These are phyloP conservation scores for Eupithecia subfuscata DNA, from an alignment of 2,888 invertebrate genomes.

Conservation along the genomic window DNA sequence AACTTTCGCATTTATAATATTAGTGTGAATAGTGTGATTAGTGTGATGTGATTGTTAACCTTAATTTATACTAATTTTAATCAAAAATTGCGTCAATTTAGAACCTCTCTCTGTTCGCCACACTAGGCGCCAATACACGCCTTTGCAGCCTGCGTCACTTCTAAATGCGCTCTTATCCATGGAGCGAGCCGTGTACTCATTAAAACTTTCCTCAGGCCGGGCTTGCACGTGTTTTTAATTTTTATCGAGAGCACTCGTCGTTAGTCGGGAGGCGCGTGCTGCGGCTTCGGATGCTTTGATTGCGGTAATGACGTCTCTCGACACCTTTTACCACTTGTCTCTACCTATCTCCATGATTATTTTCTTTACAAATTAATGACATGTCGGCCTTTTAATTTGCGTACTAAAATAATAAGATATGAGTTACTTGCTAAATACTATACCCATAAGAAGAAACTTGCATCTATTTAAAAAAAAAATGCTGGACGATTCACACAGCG, in stretches of 20 bases:
- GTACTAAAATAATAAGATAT: conserved; percentile 42
- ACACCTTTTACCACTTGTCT: conserved; percentile 68
- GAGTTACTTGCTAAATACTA: background rate
- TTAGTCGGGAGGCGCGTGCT: conserved; percentile 67
- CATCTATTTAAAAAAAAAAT: too few species aligned
- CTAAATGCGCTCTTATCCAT: conserved; percentile 46
- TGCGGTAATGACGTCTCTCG: conserved; percentile 82
- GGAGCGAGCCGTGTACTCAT: conserved; percentile 77
- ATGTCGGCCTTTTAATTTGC: conserved; percentile 62
- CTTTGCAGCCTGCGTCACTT: conserved; percentile 18
- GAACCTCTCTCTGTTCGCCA: too few species aligned
- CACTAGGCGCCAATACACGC: too few species aligned
- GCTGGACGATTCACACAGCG: too few species aligned
- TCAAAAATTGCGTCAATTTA: too few species aligned
- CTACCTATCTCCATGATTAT: conserved; percentile 77
- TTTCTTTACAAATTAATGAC: conserved; percentile 72
- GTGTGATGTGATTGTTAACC: too few species aligned
- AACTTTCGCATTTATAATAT: too few species aligned
- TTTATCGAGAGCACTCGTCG: conserved; percentile 84
- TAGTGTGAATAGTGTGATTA: too few species aligned
- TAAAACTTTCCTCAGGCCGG: conserved; percentile 83
- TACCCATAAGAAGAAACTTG: too few species aligned
- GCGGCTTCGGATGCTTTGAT: conserved; percentile 79
- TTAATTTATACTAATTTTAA: too few species aligned
- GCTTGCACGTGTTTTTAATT: conserved; percentile 84